phyloP scores from a whole-genome alignment of 2,113 vertebrate genomes.

The Tachycineta bicolor region DNA sequence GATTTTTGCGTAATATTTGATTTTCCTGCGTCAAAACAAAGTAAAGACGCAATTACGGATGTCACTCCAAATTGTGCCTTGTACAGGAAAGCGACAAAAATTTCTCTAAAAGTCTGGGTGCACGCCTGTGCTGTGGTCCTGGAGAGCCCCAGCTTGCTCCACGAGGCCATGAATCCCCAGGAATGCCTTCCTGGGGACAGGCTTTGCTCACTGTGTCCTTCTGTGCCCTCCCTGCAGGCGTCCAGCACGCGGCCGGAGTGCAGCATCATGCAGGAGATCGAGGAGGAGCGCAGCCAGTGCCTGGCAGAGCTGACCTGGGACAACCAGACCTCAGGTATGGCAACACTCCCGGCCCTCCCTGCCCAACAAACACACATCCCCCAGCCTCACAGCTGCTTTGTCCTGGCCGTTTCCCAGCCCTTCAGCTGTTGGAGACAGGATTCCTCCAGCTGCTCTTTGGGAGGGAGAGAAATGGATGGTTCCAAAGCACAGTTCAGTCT shows the following conservation, averaged over 20 bases:
- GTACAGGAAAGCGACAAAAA: no score
- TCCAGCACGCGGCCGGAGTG: constrained; percentile 6
- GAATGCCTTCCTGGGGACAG: neutral
- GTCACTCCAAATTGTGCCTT: no score
- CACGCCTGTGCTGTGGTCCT: neutral
- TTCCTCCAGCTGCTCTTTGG: neutral
- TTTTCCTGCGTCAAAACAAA: no score
- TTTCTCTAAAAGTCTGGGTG: no score
- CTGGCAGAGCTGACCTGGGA: neutral
- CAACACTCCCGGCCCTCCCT: rapidly evolving
- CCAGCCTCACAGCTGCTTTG: neutral
- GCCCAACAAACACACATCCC: neutral
- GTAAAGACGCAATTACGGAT: no score
- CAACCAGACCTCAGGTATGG: constrained; percentile 64
- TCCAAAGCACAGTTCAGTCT: neutral
- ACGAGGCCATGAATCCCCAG: neutral
- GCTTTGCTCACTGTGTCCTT: neutral
- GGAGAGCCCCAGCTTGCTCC: neutral
- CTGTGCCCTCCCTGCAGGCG: constrained; percentile 22
- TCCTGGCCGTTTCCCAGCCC: neutral
- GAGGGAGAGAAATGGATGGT: neutral
- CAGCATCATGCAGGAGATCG: constrained; percentile 51
- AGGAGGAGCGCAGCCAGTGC: constrained; percentile 51
- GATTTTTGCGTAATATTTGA: no score
- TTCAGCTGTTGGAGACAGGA: neutral